Conservation (phyloP, 2,113 vertebrate genomes). For the Brevimyrus niger region DNA sequence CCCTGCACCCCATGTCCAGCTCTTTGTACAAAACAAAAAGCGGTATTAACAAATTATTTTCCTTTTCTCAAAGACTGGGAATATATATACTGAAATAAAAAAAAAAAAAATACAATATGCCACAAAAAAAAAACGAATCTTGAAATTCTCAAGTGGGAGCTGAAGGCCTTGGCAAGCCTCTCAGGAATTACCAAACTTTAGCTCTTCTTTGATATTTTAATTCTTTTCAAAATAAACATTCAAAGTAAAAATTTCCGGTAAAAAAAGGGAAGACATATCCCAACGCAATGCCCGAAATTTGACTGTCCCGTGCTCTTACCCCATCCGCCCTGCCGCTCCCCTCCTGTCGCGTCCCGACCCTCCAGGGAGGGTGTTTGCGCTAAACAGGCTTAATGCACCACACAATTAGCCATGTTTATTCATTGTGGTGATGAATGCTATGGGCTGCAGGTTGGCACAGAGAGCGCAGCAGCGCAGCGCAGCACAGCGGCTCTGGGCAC, state of each 20-base stretch:
- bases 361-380: conserved; percentile 81
- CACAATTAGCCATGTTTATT: conserved; percentile 75
- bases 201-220: background rate
- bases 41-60: background rate
- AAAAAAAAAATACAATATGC: background rate
- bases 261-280: conserved; percentile 25
- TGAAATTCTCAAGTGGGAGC: background rate
- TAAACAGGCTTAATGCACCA: conserved; percentile 73
- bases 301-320: conserved; percentile 12
- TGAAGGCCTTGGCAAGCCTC: background rate
- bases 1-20: background rate
- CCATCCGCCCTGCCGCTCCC: conserved; percentile 45
- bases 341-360: conserved; percentile 53
- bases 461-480: conserved; percentile 41
- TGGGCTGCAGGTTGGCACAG: conserved; percentile 46
- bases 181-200: background rate
- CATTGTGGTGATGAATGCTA: conserved; percentile 57
- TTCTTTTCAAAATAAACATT: conserved; percentile 3
- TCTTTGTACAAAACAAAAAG: conserved; percentile 16
- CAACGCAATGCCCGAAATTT: conserved; percentile 34
- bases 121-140: background rate
- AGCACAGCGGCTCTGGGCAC: conserved; percentile 48
- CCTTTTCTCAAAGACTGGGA: background rate
- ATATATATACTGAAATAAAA: background rate
- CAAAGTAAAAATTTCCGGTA: conserved; percentile 21